Evolutionary conservation across 2,113 vertebrate species (phyloP), one percentile per base, ranked within the genome.

Genomic region (Pelecanoides urinatrix): DNA sequence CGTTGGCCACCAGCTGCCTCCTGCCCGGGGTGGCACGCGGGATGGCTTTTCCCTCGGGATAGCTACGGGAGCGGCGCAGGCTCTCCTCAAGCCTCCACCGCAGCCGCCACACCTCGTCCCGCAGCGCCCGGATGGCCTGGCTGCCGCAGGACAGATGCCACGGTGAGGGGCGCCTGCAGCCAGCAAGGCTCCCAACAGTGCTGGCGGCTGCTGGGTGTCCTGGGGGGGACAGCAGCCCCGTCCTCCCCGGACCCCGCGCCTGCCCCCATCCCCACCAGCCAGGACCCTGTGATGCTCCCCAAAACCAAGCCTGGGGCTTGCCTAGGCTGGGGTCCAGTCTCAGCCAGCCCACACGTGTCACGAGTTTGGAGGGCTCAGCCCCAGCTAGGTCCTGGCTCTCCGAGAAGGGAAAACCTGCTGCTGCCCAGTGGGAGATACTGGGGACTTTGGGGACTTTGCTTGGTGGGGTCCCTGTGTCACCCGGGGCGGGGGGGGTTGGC

Each of bases 61-160:
- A 19, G 61, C 61, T 65, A 74, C 15, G 87, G 18, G 93, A 55
- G 8, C 72, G 90, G 12, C 56, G 97, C 88, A 98, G 96, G 23
- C 93, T 98, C 92, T 96, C 97, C 83, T 99, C 98, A 56, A 99
- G 94, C 58, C 52, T 73, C 47, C 93, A 87, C 34, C 87, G 98
- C 50, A 99, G 98, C 79, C 26, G 92, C 67, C 86, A 97, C 55
- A 99, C 98, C 93, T 99, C 99, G 0, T 96, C 95, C 95, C 98
- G 98, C 81, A 99, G 98, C 1, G 96, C 97, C 17, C 80, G 97
- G 86, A 99, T 98, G n/a, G 98, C 98, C 90, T 96, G 98, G 77
- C 99, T 99, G 75, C 18, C 40, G 10, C 25, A 2, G 59, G 36
- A 82, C 27, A 86, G 16, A 16, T 1, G 42, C 25, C 62, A n/a